These are phyloP conservation scores for Peromyscus maniculatus DNA, from an alignment of 2,113 vertebrate genomes.

Conservation along the genomic window DNA sequence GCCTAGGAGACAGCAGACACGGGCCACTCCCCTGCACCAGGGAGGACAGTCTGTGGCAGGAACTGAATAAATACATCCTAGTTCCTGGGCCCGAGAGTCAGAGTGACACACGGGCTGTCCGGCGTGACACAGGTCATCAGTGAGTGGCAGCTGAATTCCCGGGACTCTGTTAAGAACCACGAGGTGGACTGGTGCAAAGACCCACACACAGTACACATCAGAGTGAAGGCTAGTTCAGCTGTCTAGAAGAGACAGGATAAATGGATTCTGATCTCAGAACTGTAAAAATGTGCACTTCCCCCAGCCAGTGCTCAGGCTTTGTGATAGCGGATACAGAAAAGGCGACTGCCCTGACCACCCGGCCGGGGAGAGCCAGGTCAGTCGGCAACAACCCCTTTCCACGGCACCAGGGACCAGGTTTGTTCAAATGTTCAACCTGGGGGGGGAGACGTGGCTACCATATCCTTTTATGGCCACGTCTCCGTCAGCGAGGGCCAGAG, in stretches of 20 bases:
- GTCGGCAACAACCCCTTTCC: too few relatives aligned
- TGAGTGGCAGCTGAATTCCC: background rate
- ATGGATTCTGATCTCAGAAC: background rate
- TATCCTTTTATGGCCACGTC: background rate
- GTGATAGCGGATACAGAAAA: background rate
- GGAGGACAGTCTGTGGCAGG: background rate
- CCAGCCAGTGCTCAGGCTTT: background rate
- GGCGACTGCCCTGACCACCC: fast-evolving
- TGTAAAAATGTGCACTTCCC: background rate
- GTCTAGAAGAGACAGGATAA: background rate
- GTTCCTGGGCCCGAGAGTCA: background rate
- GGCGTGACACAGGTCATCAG: fast-evolving
- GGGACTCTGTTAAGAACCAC: background rate
- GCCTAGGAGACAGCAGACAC: background rate
- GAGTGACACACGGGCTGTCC: background rate
- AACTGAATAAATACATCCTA: too few relatives aligned
- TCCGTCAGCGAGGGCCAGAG: background rate
- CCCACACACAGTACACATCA: background rate
- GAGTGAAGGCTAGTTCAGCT: background rate
- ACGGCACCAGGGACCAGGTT: background rate
- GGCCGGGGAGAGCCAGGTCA: background rate
- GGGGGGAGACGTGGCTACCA: background rate
- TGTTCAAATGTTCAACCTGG: background rate
- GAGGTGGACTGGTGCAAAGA: background rate
- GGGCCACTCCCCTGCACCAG: too few relatives aligned